Base-by-base conservation (phyloP, 1,140 invertebrate species). In the Nylanderia fulva region DNA sequence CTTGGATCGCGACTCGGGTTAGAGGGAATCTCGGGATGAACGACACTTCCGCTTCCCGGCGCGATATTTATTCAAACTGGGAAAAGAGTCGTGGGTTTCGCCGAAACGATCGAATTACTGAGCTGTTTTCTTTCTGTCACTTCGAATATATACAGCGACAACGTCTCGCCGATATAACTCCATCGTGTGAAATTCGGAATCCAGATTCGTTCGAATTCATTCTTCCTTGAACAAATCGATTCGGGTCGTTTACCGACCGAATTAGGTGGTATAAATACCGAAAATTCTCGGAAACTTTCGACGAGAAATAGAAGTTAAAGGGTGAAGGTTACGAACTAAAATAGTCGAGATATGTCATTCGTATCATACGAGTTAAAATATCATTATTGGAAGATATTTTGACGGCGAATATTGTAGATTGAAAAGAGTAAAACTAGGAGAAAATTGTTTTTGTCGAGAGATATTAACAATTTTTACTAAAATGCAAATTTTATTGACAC, bases 81-180 rank as follows among this genome's bases (percentile, higher is more conserved):
- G 69, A 48, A 18, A 69, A 36, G 45, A 87, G 61, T 63, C 52
- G 9, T 18, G 42, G 45, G 54, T 71, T 83, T 75, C 36, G 56
- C 60, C 39, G 85, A 84, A 86, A 61, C 69, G 80, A 87, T 88
- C 79, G 45, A 87, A 71, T 88, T 87, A 88, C 74, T 9, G 39
- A 27, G 52, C 56, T 66, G 45, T 36, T 72, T 71, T 72, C 45
- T 80, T 71, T 72, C 71, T 39, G 33, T 39, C 11, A 8, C 39
- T 63, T 27, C 58, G n/a, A 54, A 72, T 82, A 48, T 48, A 48
- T 48, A 82, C 39, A 72, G n/a, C 54, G 27, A 56, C 63, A 82
- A 56, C 63, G 86, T 83, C 64, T 86, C 42, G 48, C 27, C 39
- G n/a, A 18, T 36, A 52, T 64, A 87, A 75, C 54, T 84, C 56